Conservation (phyloP, 2,797 vertebrate genomes). For the Loriculus beryllinus region DNA sequence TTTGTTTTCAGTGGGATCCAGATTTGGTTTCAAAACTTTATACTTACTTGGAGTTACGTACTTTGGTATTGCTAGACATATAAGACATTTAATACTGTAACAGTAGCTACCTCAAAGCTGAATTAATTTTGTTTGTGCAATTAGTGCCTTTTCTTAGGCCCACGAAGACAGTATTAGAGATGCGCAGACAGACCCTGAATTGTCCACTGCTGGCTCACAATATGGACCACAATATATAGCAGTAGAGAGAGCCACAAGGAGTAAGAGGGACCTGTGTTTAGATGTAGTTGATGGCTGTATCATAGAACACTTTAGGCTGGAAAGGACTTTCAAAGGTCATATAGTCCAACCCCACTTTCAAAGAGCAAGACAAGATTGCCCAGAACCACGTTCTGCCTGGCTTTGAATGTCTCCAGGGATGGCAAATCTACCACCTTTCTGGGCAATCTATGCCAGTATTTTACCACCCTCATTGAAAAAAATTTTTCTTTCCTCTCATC, state of each 20-base stretch:
- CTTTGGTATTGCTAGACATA: neutral
- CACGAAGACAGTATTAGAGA: neutral
- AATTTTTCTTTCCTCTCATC: neutral
- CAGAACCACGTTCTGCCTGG: neutral
- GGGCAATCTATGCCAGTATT: neutral
- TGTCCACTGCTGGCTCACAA: neutral
- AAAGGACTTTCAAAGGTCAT: neutral
- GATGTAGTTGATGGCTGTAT: neutral
- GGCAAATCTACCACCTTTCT: neutral
- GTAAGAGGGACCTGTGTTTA: neutral
- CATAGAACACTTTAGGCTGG: neutral
- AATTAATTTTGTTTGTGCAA: neutral
- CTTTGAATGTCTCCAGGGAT: neutral
- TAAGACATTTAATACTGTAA: neutral
- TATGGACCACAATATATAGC: neutral
- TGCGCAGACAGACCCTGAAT: neutral
- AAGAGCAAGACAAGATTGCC: neutral
- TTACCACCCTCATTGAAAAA: neutral
- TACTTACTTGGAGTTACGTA: neutral
- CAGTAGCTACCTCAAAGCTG: neutral
- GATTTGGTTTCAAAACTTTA: neutral
- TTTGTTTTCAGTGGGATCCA: neutral
- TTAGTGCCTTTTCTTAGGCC: neutral
- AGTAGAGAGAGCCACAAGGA: neutral
- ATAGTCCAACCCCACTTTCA: neutral